phyloP scores from a whole-genome alignment of 2,888 invertebrate genomes.

The Drosophila fulvimacula region DNA sequence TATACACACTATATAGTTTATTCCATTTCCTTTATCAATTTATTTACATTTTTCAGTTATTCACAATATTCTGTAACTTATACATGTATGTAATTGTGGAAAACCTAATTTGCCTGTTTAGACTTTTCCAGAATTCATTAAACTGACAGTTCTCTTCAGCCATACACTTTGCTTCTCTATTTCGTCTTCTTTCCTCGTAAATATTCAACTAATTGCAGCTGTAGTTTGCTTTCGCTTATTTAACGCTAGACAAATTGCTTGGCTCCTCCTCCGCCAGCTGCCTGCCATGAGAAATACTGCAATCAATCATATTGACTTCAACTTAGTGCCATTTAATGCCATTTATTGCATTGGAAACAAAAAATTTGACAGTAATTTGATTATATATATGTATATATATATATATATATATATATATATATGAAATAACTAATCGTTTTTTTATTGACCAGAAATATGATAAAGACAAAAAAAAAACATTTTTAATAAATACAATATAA shows the following conservation, averaged over 20 bases:
- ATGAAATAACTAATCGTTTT: too few species aligned
- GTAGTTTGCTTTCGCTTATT: conserved; percentile 2
- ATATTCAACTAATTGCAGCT: background rate
- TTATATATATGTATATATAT: too few species aligned
- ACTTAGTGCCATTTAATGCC: background rate
- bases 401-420: too few species aligned
- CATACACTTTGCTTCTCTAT: too few species aligned
- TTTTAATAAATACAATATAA: too few species aligned
- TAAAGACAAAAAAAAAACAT: too few species aligned
- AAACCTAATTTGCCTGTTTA: background rate
- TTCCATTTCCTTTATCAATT: background rate
- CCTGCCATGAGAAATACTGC: background rate
- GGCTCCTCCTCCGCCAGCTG: background rate
- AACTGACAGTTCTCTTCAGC: background rate
- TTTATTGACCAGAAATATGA: too few species aligned
- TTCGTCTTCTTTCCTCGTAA: too few species aligned
- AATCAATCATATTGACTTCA: conserved; percentile 5
- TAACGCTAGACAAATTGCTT: conserved; percentile 4
- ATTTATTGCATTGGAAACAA: background rate
- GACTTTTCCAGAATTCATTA: too few species aligned
- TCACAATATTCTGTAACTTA: background rate
- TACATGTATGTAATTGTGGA: background rate
- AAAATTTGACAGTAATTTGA: background rate
- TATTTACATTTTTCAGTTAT: background rate
- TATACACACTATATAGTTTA: too few species aligned